Evolutionary conservation across 2,888 invertebrate species (phyloP).

Genomic region (Salticus scenicus): DNA sequence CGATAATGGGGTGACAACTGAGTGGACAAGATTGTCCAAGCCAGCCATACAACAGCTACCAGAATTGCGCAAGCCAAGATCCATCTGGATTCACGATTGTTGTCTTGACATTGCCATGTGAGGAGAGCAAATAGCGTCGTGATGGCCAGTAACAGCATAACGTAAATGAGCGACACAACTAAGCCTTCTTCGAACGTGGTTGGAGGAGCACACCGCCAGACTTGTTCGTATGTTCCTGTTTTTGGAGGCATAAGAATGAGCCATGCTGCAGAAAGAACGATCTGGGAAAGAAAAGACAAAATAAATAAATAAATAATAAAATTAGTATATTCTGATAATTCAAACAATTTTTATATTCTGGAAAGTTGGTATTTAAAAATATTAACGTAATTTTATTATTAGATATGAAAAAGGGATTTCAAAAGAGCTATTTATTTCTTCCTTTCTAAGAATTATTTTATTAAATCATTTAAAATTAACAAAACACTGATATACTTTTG

Average conservation of each 20-base stretch:
- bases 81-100: constrained; percentile 76
- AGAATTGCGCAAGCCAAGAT: constrained; percentile 75
- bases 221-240: constrained; percentile 72
- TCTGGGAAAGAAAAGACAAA: constrained; percentile 41
- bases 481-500: no score
- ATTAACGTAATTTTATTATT: no score
- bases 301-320: background rate
- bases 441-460: no score
- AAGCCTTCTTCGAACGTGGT: constrained; percentile 76
- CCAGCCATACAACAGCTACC: constrained; percentile 75
- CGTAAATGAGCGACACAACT: constrained; percentile 76
- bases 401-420: no score
- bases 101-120: constrained; percentile 75
- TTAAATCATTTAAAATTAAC: no score
- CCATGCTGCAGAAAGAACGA: constrained; percentile 77
- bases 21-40: constrained; percentile 76
- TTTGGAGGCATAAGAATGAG: constrained; percentile 76
- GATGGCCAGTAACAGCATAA: constrained; percentile 76
- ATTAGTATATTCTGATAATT: no score
- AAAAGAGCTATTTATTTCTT: no score
- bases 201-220: constrained; percentile 74
- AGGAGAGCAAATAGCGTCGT: constrained; percentile 75
- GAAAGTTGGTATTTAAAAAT: no score
- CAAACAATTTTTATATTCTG: no score
- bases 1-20: constrained; percentile 74